Evolutionary conservation across 2,888 invertebrate genomes (phyloP), one percentile per base, ranked within the genome.

Genomic region (Monochamus alternatus): DNA sequence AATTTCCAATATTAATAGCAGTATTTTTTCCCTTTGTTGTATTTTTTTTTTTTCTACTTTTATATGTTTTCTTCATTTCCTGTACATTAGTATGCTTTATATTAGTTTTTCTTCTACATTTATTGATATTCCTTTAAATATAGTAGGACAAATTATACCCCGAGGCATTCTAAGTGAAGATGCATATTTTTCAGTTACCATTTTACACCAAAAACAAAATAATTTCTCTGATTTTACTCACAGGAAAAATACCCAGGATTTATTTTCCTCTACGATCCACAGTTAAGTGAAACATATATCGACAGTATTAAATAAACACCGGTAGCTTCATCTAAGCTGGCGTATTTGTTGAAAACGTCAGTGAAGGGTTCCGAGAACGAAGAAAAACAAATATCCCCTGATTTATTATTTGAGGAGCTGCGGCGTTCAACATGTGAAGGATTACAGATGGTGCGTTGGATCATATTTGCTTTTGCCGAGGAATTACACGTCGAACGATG

Each of bases 361-460:
- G 44, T 60, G 31, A 43, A 47, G 47, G 60, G 60, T 69, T 69
- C 60, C n/a, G 7, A 62, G 69, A 69, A 60, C 60, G 69, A 69
- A 60, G 47, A 44, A 47, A 69, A 69, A 69, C 69, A 69, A 69
- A 69, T 69, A 69, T 30, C 47, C 60, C 7, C 31, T 32, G 69
- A 69, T 60, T 69, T 69, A 69, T 69, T 69, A 69, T 69, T 69
- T 69, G 55, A 68, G 30, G 69, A 69, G 60, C 59, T 69, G 60
- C 69, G 47, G n/a, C 51, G 60, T 58, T 58, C 43, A 66, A 32
- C 62, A 62, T n/a, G 69, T 69, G 32, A 60, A 47, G 60, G 4
- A 44, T 60, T 69, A 47, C 69, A 69, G 60, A 69, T 69, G 69
- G 69, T 62, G 5, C 47, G 12, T 68, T 14, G 58, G 59, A 68